Evolutionary conservation across 1,140 invertebrate genomes (phyloP), one percentile per base, ranked within the genome.

Genomic region (Antheraea mylitta): DNA sequence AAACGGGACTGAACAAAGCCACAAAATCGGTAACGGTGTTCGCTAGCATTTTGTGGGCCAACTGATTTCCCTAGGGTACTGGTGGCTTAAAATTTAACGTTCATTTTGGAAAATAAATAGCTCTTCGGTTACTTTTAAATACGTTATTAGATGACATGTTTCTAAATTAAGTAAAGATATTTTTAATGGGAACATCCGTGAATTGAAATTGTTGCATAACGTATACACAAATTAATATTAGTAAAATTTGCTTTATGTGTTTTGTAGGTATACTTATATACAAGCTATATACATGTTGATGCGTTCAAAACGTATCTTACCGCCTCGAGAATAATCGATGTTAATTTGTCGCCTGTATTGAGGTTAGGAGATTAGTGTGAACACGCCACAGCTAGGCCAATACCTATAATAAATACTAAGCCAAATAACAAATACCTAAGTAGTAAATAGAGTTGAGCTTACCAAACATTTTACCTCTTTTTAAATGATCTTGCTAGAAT

Each of bases 71-170:
- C 70, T 6, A 0, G 70, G 62, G 70, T 38, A 7, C 18, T 61
- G 53, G 38, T 68, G 66, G 62, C 68, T 68, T 72, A 65, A 59
- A 72, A 68, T 72, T 72, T 72, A 72, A 71, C 64, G 70, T 67
- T 64, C 66, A 59, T 71, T n/a, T 37, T 66, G 48, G 42, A 63
- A 64, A 67, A 71, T 59, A 71, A 71, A 63, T 63, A 63, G 30
- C 61, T 63, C 7, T 36, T 63, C 36, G 45, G 45, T 53, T 53
- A n/a, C 45, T 53, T 53, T 53, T 53, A 53, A 42, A 53, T 10
- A 53, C 45, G 45, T 53, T 13, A 53, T 16, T 53, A 16, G 13
- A 16, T 16, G 45, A 53, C 16, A 13, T 53, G 45, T 53, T 53
- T 16, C 45, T 48, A 10, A 48, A 13, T 10, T 48, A 48, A 6